Base-by-base conservation (phyloP, 2,888 invertebrate genomes). In the Archips crataeganus region DNA sequence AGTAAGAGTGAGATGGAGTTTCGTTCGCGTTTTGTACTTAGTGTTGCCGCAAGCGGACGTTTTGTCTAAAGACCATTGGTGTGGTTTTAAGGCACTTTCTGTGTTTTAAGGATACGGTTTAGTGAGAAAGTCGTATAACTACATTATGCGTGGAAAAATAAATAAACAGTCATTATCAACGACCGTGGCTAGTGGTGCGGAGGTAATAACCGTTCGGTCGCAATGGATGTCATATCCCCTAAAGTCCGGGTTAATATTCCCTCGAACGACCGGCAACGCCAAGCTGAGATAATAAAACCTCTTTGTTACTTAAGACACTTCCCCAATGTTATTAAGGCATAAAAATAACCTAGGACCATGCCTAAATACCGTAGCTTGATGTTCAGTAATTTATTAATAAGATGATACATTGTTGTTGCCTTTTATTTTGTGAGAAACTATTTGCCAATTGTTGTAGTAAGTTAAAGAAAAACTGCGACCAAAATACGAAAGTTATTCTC, bases 271-370 rank as follows among this genome's bases (percentile, higher is more conserved):
- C 63, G 68, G 36, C 63, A 39, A 73, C 68, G 73, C 62, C 63
- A 68, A 68, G 73, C 59, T 32, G 39, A 64, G 57, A 59, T 68
- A 73, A 69, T 73, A 73, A 73, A 73, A 62, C 51, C 54, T 67
- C 65, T 49, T 72, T 62, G 66, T 73, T 69, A 73, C 73, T 73
- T 68, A 72, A 72, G 72, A 69, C 68, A 64, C 68, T 64, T 64
- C 64, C 71, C 69, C 34, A 67, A 72, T 68, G 69, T 69, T 73
- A 73, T 69, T 72, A 69, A 39, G 49, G 59, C 59, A 69, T 73
- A 69, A 73, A 73, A 73, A 69, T 68, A 64, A 59, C 63, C 62
- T 39, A 36, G 60, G 34, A 6, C 63, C 23, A 45, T 63, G 32
- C 45, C 47, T 63, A 62, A 62, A 68, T 47, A 62, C 42, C 47